Base-by-base conservation (phyloP, 2,113 vertebrate species). In the Plotosus lineatus region DNA sequence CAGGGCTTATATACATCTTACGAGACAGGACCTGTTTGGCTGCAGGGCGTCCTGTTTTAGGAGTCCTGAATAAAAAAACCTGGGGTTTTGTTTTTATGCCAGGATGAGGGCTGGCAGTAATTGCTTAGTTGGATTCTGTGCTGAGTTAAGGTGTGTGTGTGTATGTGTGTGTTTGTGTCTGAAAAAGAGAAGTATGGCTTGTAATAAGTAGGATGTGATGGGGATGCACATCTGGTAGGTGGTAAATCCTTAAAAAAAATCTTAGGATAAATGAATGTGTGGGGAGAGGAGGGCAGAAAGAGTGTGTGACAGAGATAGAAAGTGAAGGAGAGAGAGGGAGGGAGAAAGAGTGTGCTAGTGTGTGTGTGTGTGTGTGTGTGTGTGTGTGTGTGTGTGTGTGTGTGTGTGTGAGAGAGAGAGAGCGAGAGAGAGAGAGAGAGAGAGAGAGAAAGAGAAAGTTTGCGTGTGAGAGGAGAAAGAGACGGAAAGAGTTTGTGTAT, bases 11-110 rank as follows among this genome's bases (percentile, higher is more conserved):
- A 50, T 80, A 84, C 82, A 51, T 88, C 89, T 88, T 73, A 73
- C 6, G 79, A 73, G 79, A 73, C 88, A 84, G 83, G 88, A 85
- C 77, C 28, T 69, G 77, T 83, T 86, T 79, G 80, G 82, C 87
- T 88, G 74, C 48, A 40, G 88, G 88, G 78, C 68, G 83, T 83
- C 85, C 80, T 42, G 10, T 85, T 81, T 85, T 5, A 75, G 79
- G 44, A 48, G 66, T 26, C 33, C 65, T 4, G 83, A 66, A 88
- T 86, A 84, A 78, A 83, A 80, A 75, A 89, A 87, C 36, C 31
- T 36, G 63, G 36, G 65, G 86, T 86, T 81, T 87, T 88, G 82
- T 84, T 86, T 87, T 66, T 68, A 77, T 85, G 75, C 61, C 79
- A 83, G 58, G 33, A 79, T 33, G 46, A 55, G 23, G 38, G 36